Percentiles rank a stretch among this genome's conserved stretches.
phyloP scores from a whole-genome alignment of 2,888 invertebrate genomes.

The Altica lythri region DNA sequence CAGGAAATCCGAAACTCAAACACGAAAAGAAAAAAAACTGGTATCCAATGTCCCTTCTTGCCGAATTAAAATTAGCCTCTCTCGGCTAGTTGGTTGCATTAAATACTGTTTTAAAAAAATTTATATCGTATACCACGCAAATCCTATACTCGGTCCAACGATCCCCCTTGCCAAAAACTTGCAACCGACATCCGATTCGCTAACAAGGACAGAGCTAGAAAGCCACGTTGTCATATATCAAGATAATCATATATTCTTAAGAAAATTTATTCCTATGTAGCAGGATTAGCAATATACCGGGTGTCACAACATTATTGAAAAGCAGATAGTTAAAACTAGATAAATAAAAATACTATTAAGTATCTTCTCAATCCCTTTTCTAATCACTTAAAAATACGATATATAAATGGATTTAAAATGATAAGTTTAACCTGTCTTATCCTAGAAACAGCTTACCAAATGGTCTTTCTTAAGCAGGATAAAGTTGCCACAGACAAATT shows the following conservation, averaged over 20 bases:
- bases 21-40: constrained; percentile 8
- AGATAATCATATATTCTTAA: background rate
- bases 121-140: constrained; percentile 32
- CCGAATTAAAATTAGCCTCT: constrained; percentile 23
- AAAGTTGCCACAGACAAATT: no score
- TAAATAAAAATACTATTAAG: no score
- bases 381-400: no score
- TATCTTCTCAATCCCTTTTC: no score
- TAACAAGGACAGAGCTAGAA: constrained; percentile 24
- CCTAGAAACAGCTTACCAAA: no score
- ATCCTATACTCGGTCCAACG: constrained; percentile 22
- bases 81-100: constrained; percentile 25
- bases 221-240: constrained; percentile 3
- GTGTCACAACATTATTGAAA: no score
- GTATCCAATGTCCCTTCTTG: constrained; percentile 16
- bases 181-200: constrained; percentile 25
- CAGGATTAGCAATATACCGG: no score
- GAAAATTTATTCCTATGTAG: background rate
- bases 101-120: constrained; percentile 29
- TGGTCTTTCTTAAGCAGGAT: no score
- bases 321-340: no score
- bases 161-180: constrained; percentile 30
- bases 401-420: no score
- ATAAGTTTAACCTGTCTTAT: no score
- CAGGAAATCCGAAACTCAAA: constrained; percentile 15